These are phyloP conservation scores for Ivindomyrus marchei DNA, from an alignment of 2,113 vertebrate genomes.

Conservation along the genomic window DNA sequence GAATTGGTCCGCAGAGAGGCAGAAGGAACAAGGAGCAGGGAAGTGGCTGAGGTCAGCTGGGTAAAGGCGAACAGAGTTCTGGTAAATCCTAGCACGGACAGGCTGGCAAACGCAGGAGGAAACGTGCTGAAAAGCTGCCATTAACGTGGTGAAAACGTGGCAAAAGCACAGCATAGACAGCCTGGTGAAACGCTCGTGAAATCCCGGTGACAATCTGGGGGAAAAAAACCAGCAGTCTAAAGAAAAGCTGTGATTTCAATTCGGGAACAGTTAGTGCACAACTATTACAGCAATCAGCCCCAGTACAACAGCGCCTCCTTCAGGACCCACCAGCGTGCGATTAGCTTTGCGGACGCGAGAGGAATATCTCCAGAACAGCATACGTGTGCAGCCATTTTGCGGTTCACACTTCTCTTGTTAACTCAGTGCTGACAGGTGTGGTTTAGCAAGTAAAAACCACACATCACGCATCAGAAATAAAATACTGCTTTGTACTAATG, in stretches of 20 bases:
- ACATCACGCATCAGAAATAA: neutral
- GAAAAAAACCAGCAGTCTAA: neutral
- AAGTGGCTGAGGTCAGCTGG: neutral
- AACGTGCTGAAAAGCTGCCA: neutral
- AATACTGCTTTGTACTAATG: neutral
- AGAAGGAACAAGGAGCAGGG: neutral
- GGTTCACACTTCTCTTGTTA: neutral
- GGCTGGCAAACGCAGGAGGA: neutral
- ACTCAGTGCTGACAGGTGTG: neutral
- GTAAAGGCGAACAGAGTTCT: neutral
- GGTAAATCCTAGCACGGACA: neutral
- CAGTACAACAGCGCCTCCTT: neutral
- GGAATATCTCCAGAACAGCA: neutral
- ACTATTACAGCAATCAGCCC: neutral
- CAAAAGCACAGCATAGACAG: neutral
- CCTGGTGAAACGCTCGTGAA: neutral
- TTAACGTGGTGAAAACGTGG: neutral
- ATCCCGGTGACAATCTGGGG: neutral
- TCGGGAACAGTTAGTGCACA: neutral
- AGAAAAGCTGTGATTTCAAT: neutral
- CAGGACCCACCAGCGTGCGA: neutral
- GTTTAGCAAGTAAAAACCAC: neutral
- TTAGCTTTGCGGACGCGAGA: neutral
- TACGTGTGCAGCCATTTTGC: neutral
- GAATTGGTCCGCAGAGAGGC: neutral